Base-by-base conservation (phyloP, 2,888 invertebrate genomes). In the Himalopsyche japonica region DNA sequence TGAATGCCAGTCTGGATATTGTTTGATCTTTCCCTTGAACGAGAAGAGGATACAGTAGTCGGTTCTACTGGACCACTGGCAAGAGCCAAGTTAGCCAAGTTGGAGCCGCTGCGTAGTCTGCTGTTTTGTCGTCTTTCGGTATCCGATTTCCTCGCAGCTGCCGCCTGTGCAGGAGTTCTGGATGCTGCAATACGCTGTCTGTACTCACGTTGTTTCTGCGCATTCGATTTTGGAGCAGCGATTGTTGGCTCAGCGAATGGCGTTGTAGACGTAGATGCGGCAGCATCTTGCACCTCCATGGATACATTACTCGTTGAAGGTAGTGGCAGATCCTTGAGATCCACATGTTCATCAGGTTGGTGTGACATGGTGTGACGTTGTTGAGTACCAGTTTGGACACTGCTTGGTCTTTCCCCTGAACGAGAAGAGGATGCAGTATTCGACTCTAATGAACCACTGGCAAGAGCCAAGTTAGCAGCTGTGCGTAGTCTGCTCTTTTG, bases 151-250 rank as follows among this genome's bases (percentile, higher is more conserved):
- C 87, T 88, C 70, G 87, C 87, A 87, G 88, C 88, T 48, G 57
- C 47, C 81, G 84, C 87, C 87, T 88, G 88, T 49, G 84, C 88
- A 87, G 87, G 86, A 88, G 88, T 88, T 88, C 87, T 88, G 76
- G 88, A 87, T 87, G 88, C 88, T 86, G 88, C 87, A 1, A 87
- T 87, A 81, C 88, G 89, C 87, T 88, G 88, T 88, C 89, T 88
- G 88, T 88, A 88, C 87, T 88, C 88, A 85, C 88, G 88, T 88
- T 88, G 88, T 88, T 79, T 87, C 43, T 88, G 88, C 76, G 88
- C 88, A 8, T 86, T 88, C 37, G 87, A 34, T 64, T 82, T 84
- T 64, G 48, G 84, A 82, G 81, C 80, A 80, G 82, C 84, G 43
- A 43, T 85, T 81, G 79, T 84, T 78, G 76, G 82, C 30, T 76